Conservation (phyloP, 2,113 vertebrate genomes). For the Rafetus swinhoei region DNA sequence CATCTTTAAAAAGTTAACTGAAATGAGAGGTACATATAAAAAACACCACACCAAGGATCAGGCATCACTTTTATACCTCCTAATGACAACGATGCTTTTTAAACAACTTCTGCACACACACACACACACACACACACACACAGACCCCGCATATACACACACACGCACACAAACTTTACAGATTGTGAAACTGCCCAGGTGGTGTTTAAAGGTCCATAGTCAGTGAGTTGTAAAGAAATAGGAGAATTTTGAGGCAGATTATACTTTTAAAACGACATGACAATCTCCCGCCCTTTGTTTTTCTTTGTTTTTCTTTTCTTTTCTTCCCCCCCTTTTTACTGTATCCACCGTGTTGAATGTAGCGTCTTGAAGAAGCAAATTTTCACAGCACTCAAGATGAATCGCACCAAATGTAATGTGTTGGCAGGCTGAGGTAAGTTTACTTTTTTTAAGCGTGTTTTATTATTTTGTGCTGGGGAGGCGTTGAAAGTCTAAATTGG, state of each 20-base stretch:
- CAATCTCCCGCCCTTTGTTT: background rate
- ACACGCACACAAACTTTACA: conserved; percentile 77
- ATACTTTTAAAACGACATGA: conserved; percentile 42
- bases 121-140: background rate
- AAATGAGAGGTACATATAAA: conserved; percentile 77
- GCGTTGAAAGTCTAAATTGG: background rate
- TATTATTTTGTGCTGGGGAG: conserved; percentile 32
- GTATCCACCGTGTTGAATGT: conserved; percentile 55
- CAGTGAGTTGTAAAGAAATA: conserved; percentile 72
- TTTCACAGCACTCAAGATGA: conserved; percentile 70
- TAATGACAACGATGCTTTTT: conserved; percentile 75
- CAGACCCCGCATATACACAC: conserved; percentile 26
- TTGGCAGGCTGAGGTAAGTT: conserved; percentile 81
- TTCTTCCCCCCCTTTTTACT: conserved; percentile 6
- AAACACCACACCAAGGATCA: conserved; percentile 73
- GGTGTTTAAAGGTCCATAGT: conserved; percentile 75
- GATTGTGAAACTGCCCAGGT: conserved; percentile 81
- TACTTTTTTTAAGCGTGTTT: conserved; percentile 64
- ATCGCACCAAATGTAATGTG: conserved; percentile 67
- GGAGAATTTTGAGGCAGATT: conserved; percentile 67
- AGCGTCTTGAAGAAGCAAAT: conserved; percentile 71
- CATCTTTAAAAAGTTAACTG: conserved; percentile 81
- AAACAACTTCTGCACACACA: conserved; percentile 65
- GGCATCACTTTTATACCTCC: conserved; percentile 78
- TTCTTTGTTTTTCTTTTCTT: background rate